phyloP scores from a whole-genome alignment of 1,140 invertebrate genomes.

The Saxidomus purpurata region DNA sequence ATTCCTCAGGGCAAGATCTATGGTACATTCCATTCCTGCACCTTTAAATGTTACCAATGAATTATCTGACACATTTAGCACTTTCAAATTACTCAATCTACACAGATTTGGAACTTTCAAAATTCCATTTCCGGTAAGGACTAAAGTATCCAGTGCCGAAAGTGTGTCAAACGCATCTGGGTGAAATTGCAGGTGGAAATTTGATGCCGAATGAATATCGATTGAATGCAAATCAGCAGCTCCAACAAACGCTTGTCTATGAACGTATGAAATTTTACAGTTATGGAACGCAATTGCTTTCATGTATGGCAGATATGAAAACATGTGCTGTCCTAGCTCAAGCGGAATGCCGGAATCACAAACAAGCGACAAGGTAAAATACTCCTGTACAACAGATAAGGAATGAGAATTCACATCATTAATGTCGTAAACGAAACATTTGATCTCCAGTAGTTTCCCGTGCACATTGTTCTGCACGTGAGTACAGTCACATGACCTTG shows the following conservation, averaged over 20 bases:
- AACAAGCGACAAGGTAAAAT: conserved; percentile 9
- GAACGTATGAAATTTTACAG: conserved; percentile 51
- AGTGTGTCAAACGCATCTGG: conserved; percentile 1
- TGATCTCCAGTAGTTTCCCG: conserved; percentile 2
- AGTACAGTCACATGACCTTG: conserved; percentile 47
- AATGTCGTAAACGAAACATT: conserved; percentile 48
- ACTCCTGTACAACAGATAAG: not conserved
- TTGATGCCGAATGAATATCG: conserved; percentile 30
- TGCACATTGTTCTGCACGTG: conserved; percentile 8
- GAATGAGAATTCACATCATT: conserved; percentile 36
- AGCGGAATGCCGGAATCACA: conserved; percentile 25
- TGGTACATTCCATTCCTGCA: conserved; percentile 38
- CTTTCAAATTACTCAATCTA: not conserved
- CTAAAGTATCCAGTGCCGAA: conserved; percentile 14
- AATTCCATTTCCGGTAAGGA: conserved; percentile 40
- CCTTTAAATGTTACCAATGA: conserved; percentile 7
- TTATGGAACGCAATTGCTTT: conserved; percentile 1
- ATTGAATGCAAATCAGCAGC: not conserved
- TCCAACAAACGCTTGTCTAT: conserved; percentile 35
- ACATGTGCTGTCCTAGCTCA: conserved; percentile 30
- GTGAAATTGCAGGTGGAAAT: conserved; percentile 37
- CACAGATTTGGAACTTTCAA: conserved; percentile 44
- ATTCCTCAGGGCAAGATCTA: not conserved
- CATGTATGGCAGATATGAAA: conserved; percentile 6
- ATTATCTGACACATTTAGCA: conserved; percentile 57